These are phyloP conservation scores for Tadarida brasiliensis DNA, from an alignment of 2,797 vertebrate species.

Conservation along the genomic window DNA sequence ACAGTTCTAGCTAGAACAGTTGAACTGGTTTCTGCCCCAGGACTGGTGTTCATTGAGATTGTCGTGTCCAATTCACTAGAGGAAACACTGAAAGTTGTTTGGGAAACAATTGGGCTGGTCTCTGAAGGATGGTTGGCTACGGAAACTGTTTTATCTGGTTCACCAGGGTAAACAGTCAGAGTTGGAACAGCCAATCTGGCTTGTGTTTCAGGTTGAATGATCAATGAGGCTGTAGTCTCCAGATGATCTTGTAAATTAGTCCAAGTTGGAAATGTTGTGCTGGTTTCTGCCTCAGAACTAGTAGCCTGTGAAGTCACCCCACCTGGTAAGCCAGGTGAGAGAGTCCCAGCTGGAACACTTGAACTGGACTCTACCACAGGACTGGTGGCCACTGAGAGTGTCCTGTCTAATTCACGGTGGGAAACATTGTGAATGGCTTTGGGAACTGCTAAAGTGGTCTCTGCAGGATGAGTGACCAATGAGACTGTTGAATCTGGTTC, in stretches of 20 bases:
- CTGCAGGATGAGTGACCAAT: no score
- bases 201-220: background rate
- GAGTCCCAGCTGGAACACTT: rapidly evolving
- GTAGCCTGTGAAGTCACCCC: background rate
- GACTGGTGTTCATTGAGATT: no score
- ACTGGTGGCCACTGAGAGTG: background rate
- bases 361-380: background rate
- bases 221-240: background rate
- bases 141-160: background rate
- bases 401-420: background rate
- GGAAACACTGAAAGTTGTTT: no score
- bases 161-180: background rate
- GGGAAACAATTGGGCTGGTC: no score
- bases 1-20: no score
- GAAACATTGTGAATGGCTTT: background rate
- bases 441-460: no score
- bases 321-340: background rate
- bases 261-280: background rate
- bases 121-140: no score
- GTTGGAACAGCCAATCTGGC: background rate
- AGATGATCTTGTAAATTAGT: background rate
- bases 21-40: no score
- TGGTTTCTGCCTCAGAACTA: background rate
- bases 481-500: no score
- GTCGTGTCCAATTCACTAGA: no score